phyloP scores from a whole-genome alignment of 2,797 vertebrate species.

The Acestrorhynchus altus region DNA sequence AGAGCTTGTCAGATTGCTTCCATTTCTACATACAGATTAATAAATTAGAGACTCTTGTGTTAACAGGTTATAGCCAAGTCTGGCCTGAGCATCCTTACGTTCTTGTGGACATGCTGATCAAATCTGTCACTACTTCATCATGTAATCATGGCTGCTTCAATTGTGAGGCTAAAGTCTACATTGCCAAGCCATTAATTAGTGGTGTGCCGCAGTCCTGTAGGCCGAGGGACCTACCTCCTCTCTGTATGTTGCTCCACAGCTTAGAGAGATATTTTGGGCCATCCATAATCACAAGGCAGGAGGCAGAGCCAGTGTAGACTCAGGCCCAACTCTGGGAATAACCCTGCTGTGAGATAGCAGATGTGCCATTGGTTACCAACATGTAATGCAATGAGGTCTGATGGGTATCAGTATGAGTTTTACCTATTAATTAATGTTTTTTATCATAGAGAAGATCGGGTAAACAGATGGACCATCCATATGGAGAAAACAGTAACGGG shows the following conservation, averaged over 20 bases:
- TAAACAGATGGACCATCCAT: no score
- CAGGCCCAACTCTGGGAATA: constrained; percentile 72
- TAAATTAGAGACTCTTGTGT: not conserved
- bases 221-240: constrained; percentile 33
- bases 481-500: no score
- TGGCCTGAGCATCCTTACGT: no score
- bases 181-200: constrained; percentile 41
- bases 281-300: constrained; percentile 77
- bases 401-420: no score
- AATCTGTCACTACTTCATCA: constrained; percentile 13
- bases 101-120: no score
- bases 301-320: constrained; percentile 70
- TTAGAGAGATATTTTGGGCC: constrained; percentile 60
- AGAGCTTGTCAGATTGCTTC: not conserved
- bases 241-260: constrained; percentile 7
- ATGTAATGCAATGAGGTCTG: not conserved
- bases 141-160: constrained; percentile 36
- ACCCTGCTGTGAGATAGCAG: constrained; percentile 30
- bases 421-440: no score
- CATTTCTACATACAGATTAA: not conserved
- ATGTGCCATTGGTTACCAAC: constrained; percentile 20
- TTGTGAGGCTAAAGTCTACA: constrained; percentile 42
- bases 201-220: constrained; percentile 33
- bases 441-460: no score
- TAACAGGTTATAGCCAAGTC: no score